Evolutionary conservation across 1,140 invertebrate genomes (phyloP), one percentile per base, ranked within the genome.

Genomic region (Drosophila tani): DNA sequence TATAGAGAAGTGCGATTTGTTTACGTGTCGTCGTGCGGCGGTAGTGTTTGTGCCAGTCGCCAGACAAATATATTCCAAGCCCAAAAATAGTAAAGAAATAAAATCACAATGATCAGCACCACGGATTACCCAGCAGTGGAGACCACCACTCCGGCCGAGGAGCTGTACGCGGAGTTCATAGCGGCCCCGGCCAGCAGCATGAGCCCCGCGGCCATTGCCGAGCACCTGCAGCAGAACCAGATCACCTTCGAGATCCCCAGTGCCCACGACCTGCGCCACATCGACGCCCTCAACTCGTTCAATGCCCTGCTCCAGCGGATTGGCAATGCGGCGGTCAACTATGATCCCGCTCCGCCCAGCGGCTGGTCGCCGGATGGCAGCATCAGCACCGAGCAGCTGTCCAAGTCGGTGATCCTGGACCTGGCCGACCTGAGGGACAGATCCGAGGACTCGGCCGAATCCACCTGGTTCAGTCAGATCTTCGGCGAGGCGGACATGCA

Each of bases 221-320:
- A 90, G 58, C 86, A 91, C 75, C 79, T 91, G 88, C 84, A 88
- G 47, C 85, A 91, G 57, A 91, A 92, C 35, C 87, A 91, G 82
- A 92, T 92, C 76, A 92, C 91, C 49, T 92, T 92, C 66, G 91
- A 92, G 67, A 92, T 92, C 51, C 91, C 91, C 74, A 80, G 79
- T 15, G 76, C 82, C 50, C 86, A 82, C 66, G 91, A 92, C 71
- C 64, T 92, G 71, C 83, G 91, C 12, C 91, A 91, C 75, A 92
- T 92, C 41, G 85, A 92, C 47, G 85, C 81, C 14, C 73, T 92
- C 57, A 79, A 92, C 53, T 90, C 84, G 40, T 92, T 92, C 57
- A 92, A 91, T 24, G 75, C 79, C 5, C 57, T 92, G 62, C 65
- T 92, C 40, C 82, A 92, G 63, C 66, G 88, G 14, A 86, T 92